A percentile compares a stretch with the other conserved stretches of the same genome.
Conservation (phyloP, 2,113 vertebrate species). For the Lycaon pictus region DNA sequence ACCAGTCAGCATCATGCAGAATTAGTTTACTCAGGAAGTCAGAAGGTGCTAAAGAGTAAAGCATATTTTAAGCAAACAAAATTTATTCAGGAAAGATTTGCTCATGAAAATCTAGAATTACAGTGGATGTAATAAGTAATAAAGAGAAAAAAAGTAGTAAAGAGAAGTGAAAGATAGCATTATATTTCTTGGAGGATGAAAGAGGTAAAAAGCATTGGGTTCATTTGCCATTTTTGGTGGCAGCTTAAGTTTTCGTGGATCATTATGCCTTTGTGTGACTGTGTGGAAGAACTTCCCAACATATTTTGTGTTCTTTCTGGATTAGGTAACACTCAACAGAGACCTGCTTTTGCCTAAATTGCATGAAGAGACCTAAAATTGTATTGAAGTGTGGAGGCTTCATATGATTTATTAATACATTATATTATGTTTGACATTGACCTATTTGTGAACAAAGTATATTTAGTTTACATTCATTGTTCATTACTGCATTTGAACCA, state of each 20-base stretch:
- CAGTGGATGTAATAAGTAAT: neutral
- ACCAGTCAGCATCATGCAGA: neutral
- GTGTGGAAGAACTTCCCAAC: neutral
- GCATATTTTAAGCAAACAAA: neutral
- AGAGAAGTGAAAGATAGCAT: neutral
- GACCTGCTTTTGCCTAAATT: neutral
- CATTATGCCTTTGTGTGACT: neutral
- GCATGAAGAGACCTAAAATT: neutral
- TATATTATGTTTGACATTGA: neutral
- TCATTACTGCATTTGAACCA: conserved; percentile 50
- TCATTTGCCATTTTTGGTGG: neutral
- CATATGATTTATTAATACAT: neutral
- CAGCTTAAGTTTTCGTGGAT: conserved; percentile 12
- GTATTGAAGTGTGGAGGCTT: neutral
- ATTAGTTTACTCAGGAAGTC: neutral
- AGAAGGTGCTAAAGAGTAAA: neutral
- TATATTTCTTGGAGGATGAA: conserved; percentile 31
- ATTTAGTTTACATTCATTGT: neutral
- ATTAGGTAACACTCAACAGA: neutral
- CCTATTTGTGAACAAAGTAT: conserved; percentile 38
- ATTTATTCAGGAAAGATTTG: conserved; percentile 35
- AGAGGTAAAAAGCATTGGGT: neutral
- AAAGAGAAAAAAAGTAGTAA: neutral
- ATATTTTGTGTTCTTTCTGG: neutral
- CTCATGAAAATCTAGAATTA: conserved; percentile 14